Percentiles rank a stretch among this genome's conserved stretches.
Conservation (phyloP, 35 echinoderm and acorn worm species). For the Holothuria glaberrima region DNA sequence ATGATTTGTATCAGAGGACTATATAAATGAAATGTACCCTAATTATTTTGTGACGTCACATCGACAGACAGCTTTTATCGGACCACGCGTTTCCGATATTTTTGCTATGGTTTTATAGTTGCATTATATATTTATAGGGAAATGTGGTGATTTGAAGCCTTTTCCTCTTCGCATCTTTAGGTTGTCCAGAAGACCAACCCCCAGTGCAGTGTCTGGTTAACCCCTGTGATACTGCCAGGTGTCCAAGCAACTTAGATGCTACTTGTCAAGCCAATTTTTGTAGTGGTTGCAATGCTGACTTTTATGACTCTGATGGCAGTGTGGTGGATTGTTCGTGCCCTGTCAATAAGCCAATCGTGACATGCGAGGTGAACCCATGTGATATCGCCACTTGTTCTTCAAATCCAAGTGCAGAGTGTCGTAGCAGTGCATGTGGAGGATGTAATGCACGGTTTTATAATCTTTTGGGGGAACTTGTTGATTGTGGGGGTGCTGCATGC, state of each 20-base stretch:
- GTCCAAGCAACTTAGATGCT: slow-evolving; percentile 44
- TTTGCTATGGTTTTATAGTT: too few species aligned
- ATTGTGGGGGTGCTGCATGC: not conserved
- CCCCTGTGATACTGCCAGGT: slow-evolving; percentile 43
- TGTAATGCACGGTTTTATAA: slow-evolving; percentile 53
- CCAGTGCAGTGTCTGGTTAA: slow-evolving; percentile 20
- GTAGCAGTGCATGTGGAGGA: slow-evolving; percentile 53
- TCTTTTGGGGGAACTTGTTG: not conserved
- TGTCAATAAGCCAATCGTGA: too few species aligned
- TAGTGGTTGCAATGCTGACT: slow-evolving; percentile 65
- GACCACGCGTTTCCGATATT: too few species aligned
- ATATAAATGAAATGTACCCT: too few species aligned
- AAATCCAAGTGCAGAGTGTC: slow-evolving; percentile 58
- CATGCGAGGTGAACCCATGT: slow-evolving; percentile 55
- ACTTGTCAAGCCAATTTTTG: slow-evolving; percentile 67
- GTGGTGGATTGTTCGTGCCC: slow-evolving; percentile 50
- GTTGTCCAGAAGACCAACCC: slow-evolving; percentile 12
- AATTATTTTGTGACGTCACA: too few species aligned
- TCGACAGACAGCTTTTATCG: too few species aligned
- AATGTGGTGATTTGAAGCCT: too few species aligned
- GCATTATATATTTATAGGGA: too few species aligned
- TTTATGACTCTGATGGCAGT: slow-evolving; percentile 59
- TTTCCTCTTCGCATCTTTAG: not conserved
- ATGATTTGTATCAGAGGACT: too few species aligned
- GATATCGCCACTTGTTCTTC: not conserved